Evolutionary conservation across 2,797 vertebrate genomes (phyloP).

Genomic region (Platalea minor): DNA sequence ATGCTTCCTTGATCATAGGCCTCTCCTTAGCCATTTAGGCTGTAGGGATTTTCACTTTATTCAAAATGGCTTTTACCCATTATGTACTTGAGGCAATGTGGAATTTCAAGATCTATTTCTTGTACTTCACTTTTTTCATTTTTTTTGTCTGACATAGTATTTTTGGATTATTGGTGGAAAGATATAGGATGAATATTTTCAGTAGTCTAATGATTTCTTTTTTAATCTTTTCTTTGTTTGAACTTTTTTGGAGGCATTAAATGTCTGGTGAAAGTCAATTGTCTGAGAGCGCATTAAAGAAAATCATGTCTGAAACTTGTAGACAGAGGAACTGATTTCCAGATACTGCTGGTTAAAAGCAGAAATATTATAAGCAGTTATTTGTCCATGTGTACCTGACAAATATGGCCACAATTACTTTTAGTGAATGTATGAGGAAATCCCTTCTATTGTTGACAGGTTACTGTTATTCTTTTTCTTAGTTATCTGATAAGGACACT

Average conservation of each 20-base stretch:
- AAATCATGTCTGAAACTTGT: neutral
- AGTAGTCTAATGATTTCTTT: neutral
- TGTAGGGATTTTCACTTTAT: neutral
- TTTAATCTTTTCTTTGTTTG: neutral
- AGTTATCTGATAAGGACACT: neutral
- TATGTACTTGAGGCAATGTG: neutral
- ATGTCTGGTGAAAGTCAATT: neutral
- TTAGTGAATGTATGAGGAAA: neutral
- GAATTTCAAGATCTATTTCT: neutral
- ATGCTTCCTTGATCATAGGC: neutral
- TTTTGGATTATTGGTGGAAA: neutral
- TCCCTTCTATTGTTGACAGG: neutral
- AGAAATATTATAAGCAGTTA: neutral
- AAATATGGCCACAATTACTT: neutral
- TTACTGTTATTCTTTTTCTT: neutral
- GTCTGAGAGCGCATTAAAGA: accelerated
- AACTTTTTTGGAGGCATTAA: neutral
- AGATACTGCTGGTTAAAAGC: neutral
- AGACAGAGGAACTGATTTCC: neutral
- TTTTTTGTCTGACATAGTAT: neutral
- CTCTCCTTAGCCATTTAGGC: neutral
- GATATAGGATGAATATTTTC: neutral
- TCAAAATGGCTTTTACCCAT: neutral
- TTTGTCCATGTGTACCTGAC: neutral
- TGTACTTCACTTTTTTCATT: neutral